Conservation (phyloP, 2,888 invertebrate genomes). For the Orthosia gracilis region DNA sequence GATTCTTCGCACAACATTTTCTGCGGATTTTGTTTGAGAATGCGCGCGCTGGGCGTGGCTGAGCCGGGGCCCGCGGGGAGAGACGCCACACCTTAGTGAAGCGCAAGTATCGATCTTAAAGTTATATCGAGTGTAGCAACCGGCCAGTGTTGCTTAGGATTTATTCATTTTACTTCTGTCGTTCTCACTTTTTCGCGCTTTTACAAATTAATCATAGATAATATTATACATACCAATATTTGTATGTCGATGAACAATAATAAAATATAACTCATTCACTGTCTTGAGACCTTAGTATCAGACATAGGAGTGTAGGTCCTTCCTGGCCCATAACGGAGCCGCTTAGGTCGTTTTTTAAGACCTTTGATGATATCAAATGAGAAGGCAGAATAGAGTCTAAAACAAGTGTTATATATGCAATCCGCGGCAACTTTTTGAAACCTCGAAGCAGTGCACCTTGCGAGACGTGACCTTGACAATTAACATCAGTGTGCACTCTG, state of each 20-base stretch:
- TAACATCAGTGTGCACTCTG: too few relatives aligned
- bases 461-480: neutral
- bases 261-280: neutral
- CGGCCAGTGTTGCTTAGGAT: constrained; percentile 29
- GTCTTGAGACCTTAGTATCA: neutral
- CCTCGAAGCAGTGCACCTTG: neutral
- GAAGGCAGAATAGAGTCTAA: too few relatives aligned
- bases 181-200: neutral
- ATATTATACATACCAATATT: neutral
- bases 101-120: constrained; percentile 79
- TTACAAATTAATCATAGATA: neutral
- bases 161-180: constrained; percentile 7
- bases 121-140: constrained; percentile 70
- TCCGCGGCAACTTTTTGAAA: neutral
- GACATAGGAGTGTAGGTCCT: neutral
- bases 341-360: too few relatives aligned
- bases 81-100: constrained; percentile 79
- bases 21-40: constrained; percentile 86
- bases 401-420: neutral
- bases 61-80: constrained; percentile 84
- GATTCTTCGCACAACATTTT: constrained; percentile 84
- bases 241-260: neutral
- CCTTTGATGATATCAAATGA: too few relatives aligned
- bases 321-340: neutral
- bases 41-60: constrained; percentile 89